phyloP scores from a whole-genome alignment of 1,140 invertebrate genomes.

The Elymnias hypermnestra region DNA sequence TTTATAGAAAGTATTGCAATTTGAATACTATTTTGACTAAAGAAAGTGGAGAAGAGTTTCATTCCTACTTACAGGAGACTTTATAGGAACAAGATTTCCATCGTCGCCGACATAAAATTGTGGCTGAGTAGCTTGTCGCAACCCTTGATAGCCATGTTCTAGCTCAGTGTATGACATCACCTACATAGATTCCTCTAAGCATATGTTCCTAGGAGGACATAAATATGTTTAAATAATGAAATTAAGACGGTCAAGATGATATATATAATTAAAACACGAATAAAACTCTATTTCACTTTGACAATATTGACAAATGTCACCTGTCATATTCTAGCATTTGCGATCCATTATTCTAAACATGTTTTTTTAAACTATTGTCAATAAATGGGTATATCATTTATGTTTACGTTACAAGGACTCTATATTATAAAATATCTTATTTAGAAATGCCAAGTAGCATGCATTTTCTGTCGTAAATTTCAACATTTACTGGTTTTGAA shows the following conservation, averaged over 20 bases:
- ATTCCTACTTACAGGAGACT: slow-evolving; percentile 62
- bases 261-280: neutral
- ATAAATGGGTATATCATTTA: no score
- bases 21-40: no score
- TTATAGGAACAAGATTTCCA: slow-evolving; percentile 76
- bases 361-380: no score
- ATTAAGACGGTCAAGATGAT: neutral
- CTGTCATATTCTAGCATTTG: neutral
- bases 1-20: neutral
- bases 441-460: no score
- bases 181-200: slow-evolving; percentile 44
- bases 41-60: no score
- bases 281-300: neutral
- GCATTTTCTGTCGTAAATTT: no score
- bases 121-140: slow-evolving; percentile 80
- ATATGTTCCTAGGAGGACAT: slow-evolving; percentile 4
- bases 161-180: slow-evolving; percentile 93
- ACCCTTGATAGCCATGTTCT: slow-evolving; percentile 91
- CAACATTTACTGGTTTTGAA: no score
- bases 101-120: slow-evolving; percentile 83
- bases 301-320: slow-evolving; percentile 1
- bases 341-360: no score
- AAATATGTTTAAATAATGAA: slow-evolving; percentile 1
- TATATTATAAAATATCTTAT: no score
- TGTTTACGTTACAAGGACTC: no score